A percentile compares a stretch with the other conserved stretches of the same genome.
These are phyloP conservation scores for Drosophila fungiperda DNA, from an alignment of 2,888 invertebrate species.

Conservation along the genomic window DNA sequence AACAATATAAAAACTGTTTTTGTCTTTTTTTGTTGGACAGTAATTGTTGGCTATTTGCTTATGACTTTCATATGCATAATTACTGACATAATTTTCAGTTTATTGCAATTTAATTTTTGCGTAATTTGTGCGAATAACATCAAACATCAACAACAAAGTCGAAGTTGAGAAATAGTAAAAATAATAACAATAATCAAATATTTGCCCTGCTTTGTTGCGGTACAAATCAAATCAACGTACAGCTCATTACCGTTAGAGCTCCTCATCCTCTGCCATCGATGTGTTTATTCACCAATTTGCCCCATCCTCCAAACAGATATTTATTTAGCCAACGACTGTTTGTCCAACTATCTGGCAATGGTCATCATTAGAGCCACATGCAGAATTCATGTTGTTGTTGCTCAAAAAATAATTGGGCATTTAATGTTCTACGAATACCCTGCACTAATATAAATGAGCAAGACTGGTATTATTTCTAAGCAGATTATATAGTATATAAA, in stretches of 20 bases:
- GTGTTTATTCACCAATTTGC: constrained; percentile 5
- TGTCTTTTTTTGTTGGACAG: constrained; percentile 28
- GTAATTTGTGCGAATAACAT: constrained; percentile 50
- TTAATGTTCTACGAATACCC: constrained; percentile 34
- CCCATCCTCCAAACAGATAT: background rate
- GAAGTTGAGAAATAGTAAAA: background rate
- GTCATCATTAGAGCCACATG: constrained; percentile 48
- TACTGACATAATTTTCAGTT: constrained; percentile 71
- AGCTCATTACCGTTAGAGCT: constrained; percentile 54
- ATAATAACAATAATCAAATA: constrained; percentile 44
- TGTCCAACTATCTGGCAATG: constrained; percentile 15
- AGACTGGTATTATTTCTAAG: background rate
- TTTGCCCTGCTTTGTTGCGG: constrained; percentile 42
- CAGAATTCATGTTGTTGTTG: constrained; percentile 42
- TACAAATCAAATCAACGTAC: constrained; percentile 53
- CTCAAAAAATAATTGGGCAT: constrained; percentile 53
- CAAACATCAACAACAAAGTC: background rate
- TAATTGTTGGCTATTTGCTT: constrained; percentile 65
- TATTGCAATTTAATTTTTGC: constrained; percentile 74
- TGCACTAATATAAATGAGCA: background rate
- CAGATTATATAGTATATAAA: background rate
- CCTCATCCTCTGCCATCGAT: background rate
- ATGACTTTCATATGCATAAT: constrained; percentile 68
- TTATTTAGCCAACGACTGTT: constrained; percentile 17
- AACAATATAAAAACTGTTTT: constrained; percentile 23